Evolutionary conservation across 2,797 vertebrate species (phyloP).

Genomic region (Dendrocincla tyrannina): DNA sequence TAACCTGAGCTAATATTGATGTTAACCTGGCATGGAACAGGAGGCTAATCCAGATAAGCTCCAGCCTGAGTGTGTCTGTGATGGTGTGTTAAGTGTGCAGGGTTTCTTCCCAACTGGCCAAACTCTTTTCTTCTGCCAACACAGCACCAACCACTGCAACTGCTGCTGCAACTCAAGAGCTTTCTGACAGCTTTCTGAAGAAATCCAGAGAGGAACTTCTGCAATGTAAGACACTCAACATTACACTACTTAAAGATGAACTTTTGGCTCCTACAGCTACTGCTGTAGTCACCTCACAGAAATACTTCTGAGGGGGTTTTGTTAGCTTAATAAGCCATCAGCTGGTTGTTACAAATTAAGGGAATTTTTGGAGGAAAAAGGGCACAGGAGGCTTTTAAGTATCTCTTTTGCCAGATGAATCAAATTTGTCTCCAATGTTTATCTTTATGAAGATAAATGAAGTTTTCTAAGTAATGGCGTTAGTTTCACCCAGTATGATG

Average conservation of each 20-base stretch:
- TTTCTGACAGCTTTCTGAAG: conserved; percentile 59
- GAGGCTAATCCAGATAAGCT: background rate
- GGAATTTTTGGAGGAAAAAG: background rate
- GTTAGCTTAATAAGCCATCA: background rate
- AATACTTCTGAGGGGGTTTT: background rate
- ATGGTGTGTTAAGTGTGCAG: background rate
- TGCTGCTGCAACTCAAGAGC: background rate
- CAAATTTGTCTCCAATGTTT: background rate
- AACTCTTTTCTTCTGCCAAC: background rate
- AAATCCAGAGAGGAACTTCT: conserved; percentile 82
- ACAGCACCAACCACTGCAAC: background rate
- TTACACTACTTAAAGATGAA: background rate
- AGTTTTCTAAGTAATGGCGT: background rate
- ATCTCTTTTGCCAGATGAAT: background rate
- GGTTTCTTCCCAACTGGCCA: background rate
- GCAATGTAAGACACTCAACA: conserved; percentile 79
- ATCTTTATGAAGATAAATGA: background rate
- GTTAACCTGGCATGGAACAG: background rate
- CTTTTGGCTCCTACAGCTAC: background rate
- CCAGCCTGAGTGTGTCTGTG: background rate
- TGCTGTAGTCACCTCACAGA: background rate
- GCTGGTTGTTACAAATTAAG: background rate
- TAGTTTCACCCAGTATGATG: background rate
- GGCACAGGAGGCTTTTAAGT: background rate
- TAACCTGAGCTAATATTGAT: background rate